Conservation (phyloP, 2,113 vertebrate genomes). For the Capricornis sumatraensis region DNA sequence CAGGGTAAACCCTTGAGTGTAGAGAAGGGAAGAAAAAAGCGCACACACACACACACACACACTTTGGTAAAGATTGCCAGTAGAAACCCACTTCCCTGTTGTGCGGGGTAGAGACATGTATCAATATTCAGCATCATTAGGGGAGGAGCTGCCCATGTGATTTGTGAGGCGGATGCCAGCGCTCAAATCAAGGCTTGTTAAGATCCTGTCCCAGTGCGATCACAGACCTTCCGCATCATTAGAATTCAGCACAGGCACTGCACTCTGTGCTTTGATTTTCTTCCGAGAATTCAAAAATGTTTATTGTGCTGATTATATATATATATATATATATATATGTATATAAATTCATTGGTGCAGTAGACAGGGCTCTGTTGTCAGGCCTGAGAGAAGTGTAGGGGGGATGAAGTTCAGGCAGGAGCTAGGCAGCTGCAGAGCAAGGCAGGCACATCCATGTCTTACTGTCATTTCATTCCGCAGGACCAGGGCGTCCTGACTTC, state of each 20-base stretch:
- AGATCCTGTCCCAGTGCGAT: constrained; percentile 76
- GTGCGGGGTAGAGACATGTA: constrained; percentile 80
- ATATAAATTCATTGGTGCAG: constrained; percentile 76
- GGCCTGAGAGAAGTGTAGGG: constrained; percentile 62
- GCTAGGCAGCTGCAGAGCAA: not conserved
- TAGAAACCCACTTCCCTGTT: constrained; percentile 82
- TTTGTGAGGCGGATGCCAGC: constrained; percentile 80
- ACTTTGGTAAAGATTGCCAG: constrained; percentile 83
- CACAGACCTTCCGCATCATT: constrained; percentile 77
- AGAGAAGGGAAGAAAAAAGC: constrained; percentile 79
- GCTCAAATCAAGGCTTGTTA: constrained; percentile 81
- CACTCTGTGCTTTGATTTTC: constrained; percentile 79
- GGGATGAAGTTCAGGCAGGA: constrained; percentile 66
- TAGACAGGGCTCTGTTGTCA: constrained; percentile 75
- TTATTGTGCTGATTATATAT: constrained; percentile 80
- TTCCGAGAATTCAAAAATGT: constrained; percentile 81
- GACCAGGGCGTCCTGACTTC: constrained; percentile 13
- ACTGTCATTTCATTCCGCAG: constrained; percentile 41
- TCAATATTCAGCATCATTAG: constrained; percentile 83
- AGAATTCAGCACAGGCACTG: constrained; percentile 78
- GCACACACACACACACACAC: not conserved
- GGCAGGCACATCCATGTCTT: not conserved
- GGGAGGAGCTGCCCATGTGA: constrained; percentile 77
- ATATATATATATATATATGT: constrained; percentile 1
- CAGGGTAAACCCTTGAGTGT: constrained; percentile 90